A percentile compares a stretch with the other conserved stretches of the same genome.
These are phyloP conservation scores for Armadillidium nasatum DNA, from an alignment of 1,140 invertebrate species.

Conservation along the genomic window DNA sequence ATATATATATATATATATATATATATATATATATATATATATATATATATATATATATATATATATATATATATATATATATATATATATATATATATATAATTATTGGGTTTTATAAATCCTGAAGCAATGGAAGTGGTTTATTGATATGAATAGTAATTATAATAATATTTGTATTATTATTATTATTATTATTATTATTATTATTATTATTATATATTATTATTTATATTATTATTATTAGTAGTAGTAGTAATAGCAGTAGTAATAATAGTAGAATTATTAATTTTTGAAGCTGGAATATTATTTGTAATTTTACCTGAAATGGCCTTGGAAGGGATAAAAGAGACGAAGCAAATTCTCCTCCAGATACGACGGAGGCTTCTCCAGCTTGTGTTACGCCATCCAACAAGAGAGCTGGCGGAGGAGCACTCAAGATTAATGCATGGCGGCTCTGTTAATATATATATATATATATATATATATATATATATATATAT, in stretches of 20 bases:
- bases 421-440: slow-evolving; percentile 9
- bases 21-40: slow-evolving; percentile 2
- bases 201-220: no score
- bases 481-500: background rate
- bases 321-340: slow-evolving; percentile 17
- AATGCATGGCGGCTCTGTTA: slow-evolving; percentile 20
- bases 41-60: slow-evolving; percentile 12
- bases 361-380: background rate
- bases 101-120: no score
- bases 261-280: no score
- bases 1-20: slow-evolving; percentile 3
- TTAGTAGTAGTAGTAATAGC: no score
- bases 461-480: background rate
- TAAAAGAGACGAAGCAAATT: slow-evolving; percentile 11
- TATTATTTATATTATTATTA: no score
- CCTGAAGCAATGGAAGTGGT: no score
- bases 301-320: background rate
- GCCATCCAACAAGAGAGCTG: background rate
- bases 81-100: background rate
- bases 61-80: slow-evolving; percentile 13
- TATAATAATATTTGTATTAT: no score
- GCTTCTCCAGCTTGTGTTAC: background rate
- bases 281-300: no score
- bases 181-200: no score
- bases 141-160: no score